Percentiles rank a stretch among this genome's conserved stretches.
Evolutionary conservation across 2,888 invertebrate genomes (phyloP).

Genomic region (Dinocampus coccinellae): DNA sequence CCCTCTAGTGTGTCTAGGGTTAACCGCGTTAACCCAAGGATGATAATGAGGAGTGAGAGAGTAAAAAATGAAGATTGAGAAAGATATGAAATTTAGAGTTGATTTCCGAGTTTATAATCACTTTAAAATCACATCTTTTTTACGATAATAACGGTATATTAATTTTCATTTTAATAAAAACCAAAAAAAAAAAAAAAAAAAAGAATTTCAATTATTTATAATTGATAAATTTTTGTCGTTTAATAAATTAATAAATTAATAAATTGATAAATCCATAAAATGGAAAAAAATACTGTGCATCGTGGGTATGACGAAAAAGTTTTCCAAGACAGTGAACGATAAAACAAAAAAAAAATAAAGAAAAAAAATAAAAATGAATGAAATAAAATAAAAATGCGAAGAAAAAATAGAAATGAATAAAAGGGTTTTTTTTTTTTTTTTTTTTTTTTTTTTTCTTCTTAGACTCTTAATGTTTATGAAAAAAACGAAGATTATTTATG

Average conservation of each 20-base stretch:
- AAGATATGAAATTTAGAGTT: slow-evolving; percentile 4
- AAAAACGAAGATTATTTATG: slow-evolving; percentile 37
- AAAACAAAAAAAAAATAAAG: too few species aligned
- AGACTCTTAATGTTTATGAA: slow-evolving; percentile 25
- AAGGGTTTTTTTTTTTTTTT: too few species aligned
- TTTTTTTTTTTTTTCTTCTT: too few species aligned
- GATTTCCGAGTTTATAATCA: slow-evolving; percentile 22
- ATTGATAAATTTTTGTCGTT: too few species aligned
- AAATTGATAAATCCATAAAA: too few species aligned
- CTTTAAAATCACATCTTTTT: slow-evolving; percentile 22
- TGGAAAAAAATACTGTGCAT: too few species aligned
- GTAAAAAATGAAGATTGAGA: not conserved
- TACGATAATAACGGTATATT: slow-evolving; percentile 6
- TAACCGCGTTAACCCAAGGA: slow-evolving; percentile 28
- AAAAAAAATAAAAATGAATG: not conserved
- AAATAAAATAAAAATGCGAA: too few species aligned
- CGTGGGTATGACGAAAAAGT: too few species aligned
- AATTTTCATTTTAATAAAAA: too few species aligned
- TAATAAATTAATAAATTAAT: too few species aligned
- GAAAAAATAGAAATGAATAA: not conserved
- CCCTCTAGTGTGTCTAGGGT: slow-evolving; percentile 29
- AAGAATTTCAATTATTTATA: too few species aligned
- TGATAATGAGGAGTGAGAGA: not conserved
- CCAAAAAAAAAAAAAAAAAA: not conserved
- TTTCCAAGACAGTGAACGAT: too few species aligned